Evolutionary conservation across 1,140 invertebrate genomes (phyloP).

Genomic region (Ectropis grisescens): DNA sequence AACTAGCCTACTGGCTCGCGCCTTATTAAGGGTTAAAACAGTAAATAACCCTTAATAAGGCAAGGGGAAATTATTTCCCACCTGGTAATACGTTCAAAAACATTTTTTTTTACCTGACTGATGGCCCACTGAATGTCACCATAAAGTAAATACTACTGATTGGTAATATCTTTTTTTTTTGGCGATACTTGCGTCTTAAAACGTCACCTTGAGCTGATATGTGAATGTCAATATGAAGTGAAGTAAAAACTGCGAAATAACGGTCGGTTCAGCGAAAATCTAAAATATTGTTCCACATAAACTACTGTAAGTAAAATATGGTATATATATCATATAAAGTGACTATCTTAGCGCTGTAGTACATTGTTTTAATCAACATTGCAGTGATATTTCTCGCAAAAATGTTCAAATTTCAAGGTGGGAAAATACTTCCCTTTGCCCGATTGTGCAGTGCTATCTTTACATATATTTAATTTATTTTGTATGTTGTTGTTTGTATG

Average conservation of each 20-base stretch:
- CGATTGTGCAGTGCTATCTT: background rate
- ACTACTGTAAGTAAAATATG: background rate
- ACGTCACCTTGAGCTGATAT: background rate
- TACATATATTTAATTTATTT: background rate
- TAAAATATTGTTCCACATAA: background rate
- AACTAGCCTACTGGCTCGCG: too few species aligned
- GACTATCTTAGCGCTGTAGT: background rate
- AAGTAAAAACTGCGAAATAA: background rate
- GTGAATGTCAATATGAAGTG: background rate
- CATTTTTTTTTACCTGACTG: too few species aligned
- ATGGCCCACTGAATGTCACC: background rate
- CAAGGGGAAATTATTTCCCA: slow-evolving; percentile 12
- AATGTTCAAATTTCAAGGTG: background rate
- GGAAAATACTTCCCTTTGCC: slow-evolving; percentile 1
- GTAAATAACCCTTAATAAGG: slow-evolving; percentile 24
- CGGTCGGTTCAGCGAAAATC: background rate
- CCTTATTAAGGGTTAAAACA: too few species aligned
- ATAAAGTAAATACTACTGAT: too few species aligned
- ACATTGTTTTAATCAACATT: background rate
- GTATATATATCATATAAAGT: background rate
- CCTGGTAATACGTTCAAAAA: too few species aligned
- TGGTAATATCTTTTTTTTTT: too few species aligned
- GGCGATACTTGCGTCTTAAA: background rate
- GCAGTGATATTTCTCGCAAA: background rate
- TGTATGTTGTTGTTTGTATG: background rate